Evolutionary conservation across 2,797 vertebrate species (phyloP).

Genomic region (Danio albolineatus): DNA sequence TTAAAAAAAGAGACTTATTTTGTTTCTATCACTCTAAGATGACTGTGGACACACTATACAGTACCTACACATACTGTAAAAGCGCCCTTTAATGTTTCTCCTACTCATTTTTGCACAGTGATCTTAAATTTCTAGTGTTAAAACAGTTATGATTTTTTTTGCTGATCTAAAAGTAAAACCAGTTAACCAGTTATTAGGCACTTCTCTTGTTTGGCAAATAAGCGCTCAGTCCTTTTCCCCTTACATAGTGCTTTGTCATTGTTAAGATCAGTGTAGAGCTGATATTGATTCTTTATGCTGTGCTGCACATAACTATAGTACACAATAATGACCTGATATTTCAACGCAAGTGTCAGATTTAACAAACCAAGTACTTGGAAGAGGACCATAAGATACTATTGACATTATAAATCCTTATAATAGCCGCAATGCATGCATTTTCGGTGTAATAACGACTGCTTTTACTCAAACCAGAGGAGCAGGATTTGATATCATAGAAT

Average conservation of each 20-base stretch:
- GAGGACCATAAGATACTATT: conserved; percentile 2
- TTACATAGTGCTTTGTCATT: conserved; percentile 19
- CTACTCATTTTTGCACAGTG: no score
- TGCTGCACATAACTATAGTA: conserved; percentile 8
- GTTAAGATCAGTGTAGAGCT: neutral
- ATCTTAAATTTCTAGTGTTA: no score
- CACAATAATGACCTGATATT: neutral
- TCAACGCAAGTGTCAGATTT: neutral
- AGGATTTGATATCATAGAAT: conserved; percentile 20
- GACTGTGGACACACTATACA: no score
- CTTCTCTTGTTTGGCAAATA: conserved; percentile 11
- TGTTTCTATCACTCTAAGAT: no score
- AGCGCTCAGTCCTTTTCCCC: conserved; percentile 65
- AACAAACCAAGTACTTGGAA: conserved; percentile 9
- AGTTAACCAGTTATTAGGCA: neutral
- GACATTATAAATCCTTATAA: conserved; percentile 7
- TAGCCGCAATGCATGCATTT: conserved; percentile 8
- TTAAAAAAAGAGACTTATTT: no score
- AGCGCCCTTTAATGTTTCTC: no score
- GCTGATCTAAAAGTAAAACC: no score
- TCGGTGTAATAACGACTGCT: neutral
- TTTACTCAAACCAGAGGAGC: conserved; percentile 25
- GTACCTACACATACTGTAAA: no score
- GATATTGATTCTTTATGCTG: conserved; percentile 20
- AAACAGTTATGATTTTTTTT: no score